Base-by-base conservation (phyloP, 2,113 vertebrate species). In the Ranitomeya variabilis region DNA sequence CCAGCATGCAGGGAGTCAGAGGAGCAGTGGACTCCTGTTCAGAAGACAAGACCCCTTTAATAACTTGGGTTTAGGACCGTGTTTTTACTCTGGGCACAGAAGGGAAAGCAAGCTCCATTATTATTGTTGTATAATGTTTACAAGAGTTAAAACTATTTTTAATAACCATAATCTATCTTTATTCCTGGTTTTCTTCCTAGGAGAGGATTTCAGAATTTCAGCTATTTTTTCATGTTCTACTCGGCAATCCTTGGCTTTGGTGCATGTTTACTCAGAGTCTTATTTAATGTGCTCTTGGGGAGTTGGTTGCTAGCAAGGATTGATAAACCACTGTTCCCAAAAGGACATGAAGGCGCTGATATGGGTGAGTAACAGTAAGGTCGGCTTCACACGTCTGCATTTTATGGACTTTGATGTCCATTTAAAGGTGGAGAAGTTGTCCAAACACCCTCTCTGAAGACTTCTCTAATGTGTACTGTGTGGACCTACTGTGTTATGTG, bases 181-280 rank as follows among this genome's bases (percentile, higher is more conserved):
- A 10, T 62, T 6, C 26, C 76, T 71, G n/a, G 0, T 64, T 83
- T n/a, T 54, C 10, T 62, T 51, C 19, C 12, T 79, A 89, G 87
- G 81, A 79, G 87, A 79, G 87, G 81, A 31, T 89, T 89, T 85
- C 87, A 89, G 73, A 89, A 89, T 66, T 85, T 89, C 74, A 89
- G 87, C 82, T 89, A 89, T 45, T 89, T 89, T 60, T 89, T 89
- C 81, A 89, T 89, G 87, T 89, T 89, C 82, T 89, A 89, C n/a
- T 89, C 87, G 2, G 82, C 62, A 18, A 71, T 89, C 23, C 57
- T 89, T 54, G 87, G 87, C 15, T 79, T 89, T 55, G 87, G 87
- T 26, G 37, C 87, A 69, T 89, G 87, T 23, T 76, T 89, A 21
- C 5, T 89, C 15, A 55, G 87, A 59, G 57, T 89, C 51, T 59